Conservation (phyloP, 2,888 invertebrate genomes). For the Gonocerus acuteangulatus region DNA sequence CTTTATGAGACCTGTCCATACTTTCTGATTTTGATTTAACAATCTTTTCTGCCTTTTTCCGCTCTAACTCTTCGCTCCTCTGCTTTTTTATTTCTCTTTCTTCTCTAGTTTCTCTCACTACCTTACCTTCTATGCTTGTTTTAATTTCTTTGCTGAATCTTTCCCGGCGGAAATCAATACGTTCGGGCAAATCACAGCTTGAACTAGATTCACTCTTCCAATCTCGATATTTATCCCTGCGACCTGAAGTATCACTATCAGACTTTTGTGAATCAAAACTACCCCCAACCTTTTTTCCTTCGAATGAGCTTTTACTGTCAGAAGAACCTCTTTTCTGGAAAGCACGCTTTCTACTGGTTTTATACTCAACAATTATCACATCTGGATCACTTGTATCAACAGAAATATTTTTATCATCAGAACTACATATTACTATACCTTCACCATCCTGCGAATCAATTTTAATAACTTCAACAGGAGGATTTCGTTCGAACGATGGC, state of each 20-base stretch:
- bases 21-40: conserved; percentile 29
- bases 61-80: conserved; percentile 31
- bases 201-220: conserved; percentile 32
- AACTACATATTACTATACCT: conserved; percentile 37
- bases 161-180: conserved; percentile 32
- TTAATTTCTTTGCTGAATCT: conserved; percentile 36
- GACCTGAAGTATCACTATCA: conserved; percentile 11
- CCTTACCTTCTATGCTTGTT: conserved; percentile 35
- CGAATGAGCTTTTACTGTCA: conserved; percentile 34
- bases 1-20: conserved; percentile 3
- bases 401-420: conserved; percentile 36
- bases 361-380: conserved; percentile 40
- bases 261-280: conserved; percentile 32
- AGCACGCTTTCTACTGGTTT: conserved; percentile 38
- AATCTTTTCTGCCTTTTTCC: conserved; percentile 30
- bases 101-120: conserved; percentile 31
- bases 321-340: conserved; percentile 38
- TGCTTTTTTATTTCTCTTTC: conserved; percentile 34
- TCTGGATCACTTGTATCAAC: conserved; percentile 37
- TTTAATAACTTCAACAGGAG: conserved; percentile 39
- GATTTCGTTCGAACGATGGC: conserved; percentile 36
- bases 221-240: conserved; percentile 31
- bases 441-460: conserved; percentile 38
- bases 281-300: conserved; percentile 27
- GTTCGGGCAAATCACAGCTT: conserved; percentile 29